phyloP scores from a whole-genome alignment of 2,113 vertebrate species.

The Tupaia chinensis region DNA sequence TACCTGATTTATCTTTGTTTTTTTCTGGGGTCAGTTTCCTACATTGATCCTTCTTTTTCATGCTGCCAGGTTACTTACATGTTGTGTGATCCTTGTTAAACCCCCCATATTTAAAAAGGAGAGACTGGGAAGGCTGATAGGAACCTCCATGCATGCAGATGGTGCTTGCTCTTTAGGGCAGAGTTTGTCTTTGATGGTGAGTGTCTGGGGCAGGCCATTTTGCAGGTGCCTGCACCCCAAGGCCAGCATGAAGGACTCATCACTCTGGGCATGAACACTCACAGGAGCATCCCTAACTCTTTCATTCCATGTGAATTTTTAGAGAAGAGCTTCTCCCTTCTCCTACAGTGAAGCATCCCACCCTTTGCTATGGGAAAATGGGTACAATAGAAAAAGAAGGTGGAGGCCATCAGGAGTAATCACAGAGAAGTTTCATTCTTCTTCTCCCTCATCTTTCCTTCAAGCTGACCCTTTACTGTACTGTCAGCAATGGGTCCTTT shows the following conservation, averaged over 20 bases:
- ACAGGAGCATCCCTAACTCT: neutral
- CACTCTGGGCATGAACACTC: neutral
- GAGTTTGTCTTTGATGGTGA: neutral
- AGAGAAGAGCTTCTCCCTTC: neutral
- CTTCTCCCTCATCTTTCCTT: neutral
- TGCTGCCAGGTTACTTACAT: neutral
- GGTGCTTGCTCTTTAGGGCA: neutral
- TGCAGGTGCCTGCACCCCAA: neutral
- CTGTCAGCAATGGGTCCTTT: neutral
- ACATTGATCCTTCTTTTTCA: neutral
- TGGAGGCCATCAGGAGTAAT: neutral
- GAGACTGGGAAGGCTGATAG: neutral
- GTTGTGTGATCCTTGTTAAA: neutral
- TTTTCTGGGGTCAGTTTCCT: neutral
- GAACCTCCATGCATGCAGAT: neutral
- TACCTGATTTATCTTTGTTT: slow-evolving; percentile 9
- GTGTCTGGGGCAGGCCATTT: neutral
- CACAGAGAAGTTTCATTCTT: neutral
- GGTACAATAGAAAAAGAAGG: neutral
- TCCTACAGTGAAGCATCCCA: neutral
- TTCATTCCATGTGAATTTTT: neutral
- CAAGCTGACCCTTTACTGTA: neutral
- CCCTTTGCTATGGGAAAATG: neutral
- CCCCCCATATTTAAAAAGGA: neutral
- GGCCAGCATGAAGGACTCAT: fast-evolving